Base-by-base conservation (phyloP, 2,888 invertebrate species). In the Drosophila antonietae region DNA sequence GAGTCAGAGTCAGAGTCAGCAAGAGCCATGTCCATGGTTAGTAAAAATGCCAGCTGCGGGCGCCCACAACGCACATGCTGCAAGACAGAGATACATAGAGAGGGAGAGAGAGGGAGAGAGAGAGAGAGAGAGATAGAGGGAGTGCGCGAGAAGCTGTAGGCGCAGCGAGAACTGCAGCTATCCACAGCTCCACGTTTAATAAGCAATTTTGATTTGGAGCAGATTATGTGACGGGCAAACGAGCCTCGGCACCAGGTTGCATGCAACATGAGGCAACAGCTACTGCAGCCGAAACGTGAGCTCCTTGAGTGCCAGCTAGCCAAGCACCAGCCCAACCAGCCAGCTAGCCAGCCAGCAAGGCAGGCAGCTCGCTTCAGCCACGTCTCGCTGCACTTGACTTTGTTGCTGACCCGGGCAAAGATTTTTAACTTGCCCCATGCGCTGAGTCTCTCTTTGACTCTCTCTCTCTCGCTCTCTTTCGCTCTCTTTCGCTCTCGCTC, bases 191-290 rank as follows among this genome's bases (percentile, higher is more conserved):
- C 85, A 84, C 90, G 90, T 90, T 90, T 91, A 90, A 91, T 90
- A 91, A 91, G 88, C 85, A 91, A 91, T 91, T 91, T 90, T 88
- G 91, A 91, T 91, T 88, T 89, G 83, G 91, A 91, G 90, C 91
- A 91, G 90, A 91, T 91, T 89, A 81, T 80, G 82, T 81, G 82
- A 80, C 88, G 84, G 75, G 75, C 73, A 67, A 81, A 89, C 87
- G 89, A 83, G 82, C 60, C 68, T 57, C 68, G 35, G 75, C 68
- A 55, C 73, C 71, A 71, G 73, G 83, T 78, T 80, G 88, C 86
- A 88, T 83, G 89, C 85, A 75, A 74, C 73, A 73, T 78, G 62
- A 62, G 68, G 59, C 49, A 53, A 3, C 49, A 51, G 76, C 73
- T 83, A 70, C 73, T 68, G 74, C 80, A 46, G 62, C 66, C 68